Conservation (phyloP, 2,888 invertebrate species). For the Drosophila suboccidentalis region DNA sequence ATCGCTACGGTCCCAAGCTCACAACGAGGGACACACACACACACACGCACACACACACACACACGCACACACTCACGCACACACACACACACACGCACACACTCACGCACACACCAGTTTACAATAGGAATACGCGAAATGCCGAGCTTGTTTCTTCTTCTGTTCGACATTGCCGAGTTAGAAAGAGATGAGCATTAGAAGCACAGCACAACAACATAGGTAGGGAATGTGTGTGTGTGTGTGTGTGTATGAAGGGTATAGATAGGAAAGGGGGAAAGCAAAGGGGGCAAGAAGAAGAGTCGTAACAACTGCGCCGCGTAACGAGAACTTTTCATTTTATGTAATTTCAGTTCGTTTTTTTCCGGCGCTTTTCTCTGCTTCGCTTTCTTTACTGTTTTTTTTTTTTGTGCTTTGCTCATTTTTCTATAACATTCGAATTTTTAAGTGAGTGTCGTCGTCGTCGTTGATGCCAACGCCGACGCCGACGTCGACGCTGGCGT, state of each 20-base stretch:
- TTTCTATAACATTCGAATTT: slow-evolving; percentile 80
- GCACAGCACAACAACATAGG: slow-evolving; percentile 45
- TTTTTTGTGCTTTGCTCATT: slow-evolving; percentile 77
- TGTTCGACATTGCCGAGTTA: slow-evolving; percentile 79
- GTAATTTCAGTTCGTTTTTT: slow-evolving; percentile 74
- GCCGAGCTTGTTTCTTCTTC: slow-evolving; percentile 28
- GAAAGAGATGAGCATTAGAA: slow-evolving; percentile 85
- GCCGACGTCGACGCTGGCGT: slow-evolving; percentile 14
- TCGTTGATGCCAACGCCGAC: slow-evolving; percentile 8
- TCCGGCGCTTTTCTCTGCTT: slow-evolving; percentile 42
- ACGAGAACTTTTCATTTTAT: slow-evolving; percentile 81
- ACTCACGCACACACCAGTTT: slow-evolving; percentile 11
- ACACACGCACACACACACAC: background rate
- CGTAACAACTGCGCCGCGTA: slow-evolving; percentile 75
- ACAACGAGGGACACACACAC: slow-evolving; percentile 7
- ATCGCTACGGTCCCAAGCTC: background rate
- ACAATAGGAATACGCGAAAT: slow-evolving; percentile 38
- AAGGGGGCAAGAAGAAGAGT: background rate
- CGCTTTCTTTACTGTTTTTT: slow-evolving; percentile 24
- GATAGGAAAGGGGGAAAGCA: background rate
- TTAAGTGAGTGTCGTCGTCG: slow-evolving; percentile 72
- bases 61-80: slow-evolving; percentile 22
- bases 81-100: slow-evolving; percentile 4
- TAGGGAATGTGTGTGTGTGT: slow-evolving; percentile 16
- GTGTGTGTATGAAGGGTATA: background rate